Conservation (phyloP, 2,113 vertebrate species). For the Chunga burmeisteri region DNA sequence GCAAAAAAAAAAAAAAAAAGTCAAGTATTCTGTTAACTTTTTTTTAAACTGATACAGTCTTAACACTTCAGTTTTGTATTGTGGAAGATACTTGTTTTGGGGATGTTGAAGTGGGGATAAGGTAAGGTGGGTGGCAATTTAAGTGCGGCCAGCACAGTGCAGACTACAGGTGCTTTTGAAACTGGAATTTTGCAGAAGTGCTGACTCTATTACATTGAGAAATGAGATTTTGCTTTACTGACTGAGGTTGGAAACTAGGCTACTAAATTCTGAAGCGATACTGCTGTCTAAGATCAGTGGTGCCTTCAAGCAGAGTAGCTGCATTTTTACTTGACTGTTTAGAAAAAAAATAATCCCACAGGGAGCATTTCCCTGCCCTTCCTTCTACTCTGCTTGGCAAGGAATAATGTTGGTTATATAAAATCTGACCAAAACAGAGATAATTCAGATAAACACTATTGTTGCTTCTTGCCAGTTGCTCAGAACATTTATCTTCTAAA, state of each 20-base stretch:
- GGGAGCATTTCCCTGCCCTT: constrained; percentile 24
- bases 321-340: constrained; percentile 3
- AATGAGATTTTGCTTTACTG: background rate
- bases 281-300: background rate
- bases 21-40: background rate
- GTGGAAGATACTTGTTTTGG: background rate
- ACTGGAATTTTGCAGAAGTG: background rate
- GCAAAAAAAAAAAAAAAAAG: background rate
- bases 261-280: background rate
- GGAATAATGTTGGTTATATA: constrained; percentile 17
- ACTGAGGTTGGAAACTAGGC: background rate
- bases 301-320: background rate
- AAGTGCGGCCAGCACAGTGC: background rate
- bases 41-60: background rate
- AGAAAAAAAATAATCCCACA: constrained; percentile 24
- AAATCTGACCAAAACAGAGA: background rate
- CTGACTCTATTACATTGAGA: background rate
- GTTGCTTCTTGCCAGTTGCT: constrained; percentile 18
- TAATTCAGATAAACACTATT: constrained; percentile 36
- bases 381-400: constrained; percentile 37
- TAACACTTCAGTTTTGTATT: background rate
- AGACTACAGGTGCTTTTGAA: background rate
- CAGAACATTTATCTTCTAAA: constrained; percentile 16
- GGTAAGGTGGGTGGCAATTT: background rate
- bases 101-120: background rate